Percentiles rank a stretch among this genome's conserved stretches.
phyloP scores from a whole-genome alignment of 2,113 vertebrate species.

The Scytalopus superciliaris region DNA sequence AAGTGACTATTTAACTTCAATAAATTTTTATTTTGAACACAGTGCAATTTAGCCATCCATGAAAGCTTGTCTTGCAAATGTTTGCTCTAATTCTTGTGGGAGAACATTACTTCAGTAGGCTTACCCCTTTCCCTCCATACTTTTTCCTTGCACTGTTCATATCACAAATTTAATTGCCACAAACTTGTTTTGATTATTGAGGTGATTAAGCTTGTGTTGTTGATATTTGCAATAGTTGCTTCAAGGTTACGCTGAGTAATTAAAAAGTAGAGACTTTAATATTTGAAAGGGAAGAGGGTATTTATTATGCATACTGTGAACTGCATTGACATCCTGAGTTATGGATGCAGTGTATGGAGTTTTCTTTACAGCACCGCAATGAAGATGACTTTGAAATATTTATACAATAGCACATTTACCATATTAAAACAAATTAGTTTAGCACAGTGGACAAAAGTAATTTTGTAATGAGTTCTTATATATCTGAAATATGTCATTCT shows the following conservation, averaged over 20 bases:
- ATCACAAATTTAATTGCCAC: slow-evolving; percentile 44
- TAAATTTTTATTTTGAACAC: not conserved
- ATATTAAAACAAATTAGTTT: slow-evolving; percentile 54
- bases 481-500: no score
- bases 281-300: slow-evolving; percentile 72
- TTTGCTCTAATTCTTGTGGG: not conserved
- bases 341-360: slow-evolving; percentile 38
- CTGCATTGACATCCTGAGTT: slow-evolving; percentile 70
- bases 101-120: not conserved
- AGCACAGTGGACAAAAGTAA: slow-evolving; percentile 71
- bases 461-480: no score
- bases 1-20: not conserved
- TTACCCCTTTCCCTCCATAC: not conserved
- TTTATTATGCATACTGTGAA: slow-evolving; percentile 81
- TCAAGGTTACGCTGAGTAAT: slow-evolving; percentile 70
- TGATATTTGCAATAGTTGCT: slow-evolving; percentile 59
- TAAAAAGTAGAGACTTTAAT: slow-evolving; percentile 63
- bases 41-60: not conserved
- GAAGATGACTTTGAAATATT: slow-evolving; percentile 74
- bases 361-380: slow-evolving; percentile 59
- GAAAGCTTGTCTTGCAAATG: not conserved
- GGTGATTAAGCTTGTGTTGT: slow-evolving; percentile 27
- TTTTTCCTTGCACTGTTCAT: slow-evolving; percentile 56
- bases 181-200: slow-evolving; percentile 48
- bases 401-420: slow-evolving; percentile 62